Base-by-base conservation (phyloP, 2,888 invertebrate species). In the Habrosyne pyritoides region DNA sequence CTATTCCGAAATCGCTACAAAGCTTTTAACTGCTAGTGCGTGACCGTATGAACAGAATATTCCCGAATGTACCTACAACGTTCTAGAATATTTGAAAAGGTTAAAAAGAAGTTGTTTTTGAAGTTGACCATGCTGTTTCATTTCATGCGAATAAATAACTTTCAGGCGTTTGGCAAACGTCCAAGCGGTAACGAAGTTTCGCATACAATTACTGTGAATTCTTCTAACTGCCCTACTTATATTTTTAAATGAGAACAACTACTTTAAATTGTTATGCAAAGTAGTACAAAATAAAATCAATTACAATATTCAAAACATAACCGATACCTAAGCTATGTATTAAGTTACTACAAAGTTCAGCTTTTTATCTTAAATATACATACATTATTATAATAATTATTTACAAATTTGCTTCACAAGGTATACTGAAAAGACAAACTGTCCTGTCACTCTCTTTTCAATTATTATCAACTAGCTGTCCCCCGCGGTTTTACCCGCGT, bases 11-110 rank as follows among this genome's bases (percentile, higher is more conserved):
- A 53, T 53, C 49, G 52, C 56, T 59, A 36, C 51, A 18, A 22
- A 24, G 51, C 58, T 56, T 61, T 58, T 58, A 56, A 51, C 46
- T 30, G 28, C 50, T 57, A 57, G 55, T 52, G 52, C 50, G 52
- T 28, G 28, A n/a, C 47, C 12, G 47, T 22, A 47, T 21, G 21
- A 8, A 22, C 36, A 33, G 33, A 33, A 10, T 18, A 18, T 42
- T 42, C 18, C 1, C 14, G 42, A 42, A 14, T 18, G 42, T 42
- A 42, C 42, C n/a, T 24, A 24, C 24, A 24, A 24, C 24, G 24
- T 24, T 24, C 24, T 7, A 24, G 24, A 24, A 24, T 24, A 24
- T 24, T 18, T 42, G 14, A 42, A 42, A n/a, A 33, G 33, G 33
- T n/a, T 33, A n/a, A 42, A 36, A 42, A 42, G 42, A 8, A 42